Conservation (phyloP, 37 sponge, comb jelly and placozoan genomes). For the Oscarella lobularis region DNA sequence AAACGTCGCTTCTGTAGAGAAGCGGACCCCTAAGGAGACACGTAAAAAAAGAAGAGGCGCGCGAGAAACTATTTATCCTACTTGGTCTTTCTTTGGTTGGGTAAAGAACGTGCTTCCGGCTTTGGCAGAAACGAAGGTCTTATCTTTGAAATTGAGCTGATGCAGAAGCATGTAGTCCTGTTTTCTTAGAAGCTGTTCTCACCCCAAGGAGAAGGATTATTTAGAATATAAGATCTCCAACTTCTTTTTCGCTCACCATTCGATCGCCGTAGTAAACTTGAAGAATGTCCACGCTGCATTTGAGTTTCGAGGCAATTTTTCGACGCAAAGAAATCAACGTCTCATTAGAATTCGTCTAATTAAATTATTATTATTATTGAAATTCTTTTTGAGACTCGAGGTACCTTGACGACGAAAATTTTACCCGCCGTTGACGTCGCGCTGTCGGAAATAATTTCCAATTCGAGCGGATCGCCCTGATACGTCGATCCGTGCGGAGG, state of each 20-base stretch:
- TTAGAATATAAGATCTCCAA: not conserved
- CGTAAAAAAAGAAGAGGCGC: too few species aligned
- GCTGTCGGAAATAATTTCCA: too few species aligned
- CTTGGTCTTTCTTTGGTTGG: not conserved
- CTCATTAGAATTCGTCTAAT: conserved; percentile 77
- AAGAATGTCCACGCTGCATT: conserved; percentile 32
- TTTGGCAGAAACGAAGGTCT: conserved; percentile 38
- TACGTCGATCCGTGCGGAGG: conserved; percentile 70
- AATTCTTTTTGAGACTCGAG: too few species aligned
- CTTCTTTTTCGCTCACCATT: not conserved
- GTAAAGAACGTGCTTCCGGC: conserved; percentile 1
- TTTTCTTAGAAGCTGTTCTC: conserved; percentile 15
- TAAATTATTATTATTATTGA: too few species aligned
- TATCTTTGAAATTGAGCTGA: conserved; percentile 57
- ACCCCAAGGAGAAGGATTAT: not conserved
- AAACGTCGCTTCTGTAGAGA: too few species aligned
- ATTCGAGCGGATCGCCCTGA: conserved; percentile 70
- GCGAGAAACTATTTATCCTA: too few species aligned
- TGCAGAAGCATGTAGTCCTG: conserved; percentile 54
- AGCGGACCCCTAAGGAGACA: too few species aligned
- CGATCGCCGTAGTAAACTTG: conserved; percentile 15
- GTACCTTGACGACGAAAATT: too few species aligned
- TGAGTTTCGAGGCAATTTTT: conserved; percentile 35
- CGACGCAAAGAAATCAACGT: conserved; percentile 47
- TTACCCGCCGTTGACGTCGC: too few species aligned